Evolutionary conservation across 2,797 vertebrate species (phyloP).

Genomic region (Lithobates sylvaticus): DNA sequence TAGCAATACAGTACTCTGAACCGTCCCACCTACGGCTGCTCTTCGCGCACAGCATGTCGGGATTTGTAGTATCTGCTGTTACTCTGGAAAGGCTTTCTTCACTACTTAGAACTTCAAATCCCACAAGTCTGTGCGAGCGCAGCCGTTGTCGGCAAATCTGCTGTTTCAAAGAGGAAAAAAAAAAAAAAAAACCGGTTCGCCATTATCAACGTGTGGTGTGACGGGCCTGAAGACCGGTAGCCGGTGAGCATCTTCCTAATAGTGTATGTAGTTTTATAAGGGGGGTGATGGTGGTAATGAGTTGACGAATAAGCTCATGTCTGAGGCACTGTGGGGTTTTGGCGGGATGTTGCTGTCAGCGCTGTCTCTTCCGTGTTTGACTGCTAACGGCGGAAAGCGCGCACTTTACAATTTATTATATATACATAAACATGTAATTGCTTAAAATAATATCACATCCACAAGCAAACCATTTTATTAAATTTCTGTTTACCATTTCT

Average conservation of each 20-base stretch:
- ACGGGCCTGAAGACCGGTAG: background rate
- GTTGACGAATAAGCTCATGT: no score
- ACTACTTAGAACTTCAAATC: constrained; percentile 46
- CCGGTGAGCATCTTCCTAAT: background rate
- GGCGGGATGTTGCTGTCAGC: constrained; percentile 7
- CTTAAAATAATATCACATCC: background rate
- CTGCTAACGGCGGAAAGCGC: no score
- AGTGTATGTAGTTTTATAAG: background rate
- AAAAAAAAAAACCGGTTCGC: constrained; percentile 35
- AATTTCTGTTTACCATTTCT: no score
- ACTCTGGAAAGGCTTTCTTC: background rate
- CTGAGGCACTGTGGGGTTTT: background rate
- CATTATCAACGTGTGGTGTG: constrained; percentile 31
- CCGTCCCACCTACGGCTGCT: rapidly evolving
- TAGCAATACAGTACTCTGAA: no score
- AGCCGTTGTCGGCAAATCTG: constrained; percentile 22
- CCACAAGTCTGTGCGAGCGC: constrained; percentile 39
- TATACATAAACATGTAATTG: no score
- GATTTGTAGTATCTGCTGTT: constrained; percentile 49
- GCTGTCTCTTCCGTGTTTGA: background rate
- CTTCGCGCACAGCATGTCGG: constrained; percentile 1
- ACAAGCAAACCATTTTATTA: no score
- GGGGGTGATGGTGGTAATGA: no score
- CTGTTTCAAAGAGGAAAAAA: constrained; percentile 31
- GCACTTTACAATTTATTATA: background rate